Percentiles rank a stretch among this genome's conserved stretches.
Conservation (phyloP, 2,113 vertebrate species). For the Rhegmatorhina hoffmannsi region DNA sequence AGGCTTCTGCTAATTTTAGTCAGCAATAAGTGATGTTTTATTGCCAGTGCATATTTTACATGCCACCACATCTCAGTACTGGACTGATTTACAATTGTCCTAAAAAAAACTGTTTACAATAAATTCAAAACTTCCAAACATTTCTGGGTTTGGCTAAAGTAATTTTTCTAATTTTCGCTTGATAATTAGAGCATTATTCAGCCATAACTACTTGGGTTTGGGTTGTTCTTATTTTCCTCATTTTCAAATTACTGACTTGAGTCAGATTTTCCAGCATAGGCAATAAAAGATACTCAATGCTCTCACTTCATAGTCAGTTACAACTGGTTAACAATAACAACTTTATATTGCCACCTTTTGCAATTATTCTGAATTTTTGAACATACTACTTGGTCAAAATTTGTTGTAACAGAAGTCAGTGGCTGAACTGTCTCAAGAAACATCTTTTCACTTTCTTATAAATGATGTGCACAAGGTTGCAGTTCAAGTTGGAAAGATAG, state of each 20-base stretch:
- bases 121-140: not conserved
- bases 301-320: not conserved
- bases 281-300: not conserved
- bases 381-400: not conserved
- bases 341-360: not conserved
- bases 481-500: not conserved
- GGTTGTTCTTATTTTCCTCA: not conserved
- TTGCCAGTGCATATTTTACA: not conserved
- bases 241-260: not conserved
- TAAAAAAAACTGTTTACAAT: not conserved
- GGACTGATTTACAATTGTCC: not conserved
- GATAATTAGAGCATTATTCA: not conserved
- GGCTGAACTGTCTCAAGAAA: not conserved
- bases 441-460: not conserved
- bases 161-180: not conserved
- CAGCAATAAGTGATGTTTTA: not conserved
- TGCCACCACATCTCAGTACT: rapidly evolving
- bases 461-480: not conserved
- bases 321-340: not conserved
- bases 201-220: not conserved
- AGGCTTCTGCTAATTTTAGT: not conserved
- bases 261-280: not conserved
- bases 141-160: not conserved
- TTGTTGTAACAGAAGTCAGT: not conserved
- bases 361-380: not conserved